Percentiles rank a stretch among this genome's conserved stretches.
phyloP scores from a whole-genome alignment of 2,113 vertebrate genomes.

The Mixornis gularis region DNA sequence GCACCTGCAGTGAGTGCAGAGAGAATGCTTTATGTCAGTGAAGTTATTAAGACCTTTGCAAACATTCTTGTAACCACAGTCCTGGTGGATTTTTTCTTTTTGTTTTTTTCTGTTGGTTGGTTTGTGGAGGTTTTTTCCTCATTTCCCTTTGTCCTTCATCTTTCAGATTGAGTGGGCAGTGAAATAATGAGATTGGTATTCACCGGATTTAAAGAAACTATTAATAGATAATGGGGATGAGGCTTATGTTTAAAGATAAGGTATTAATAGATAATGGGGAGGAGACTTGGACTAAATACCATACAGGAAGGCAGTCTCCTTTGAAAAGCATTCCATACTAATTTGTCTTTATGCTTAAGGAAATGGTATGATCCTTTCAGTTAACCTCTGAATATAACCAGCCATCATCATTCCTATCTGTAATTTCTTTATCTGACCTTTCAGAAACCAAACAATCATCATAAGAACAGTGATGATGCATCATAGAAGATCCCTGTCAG shows the following conservation, averaged over 20 bases:
- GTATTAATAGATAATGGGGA: not conserved
- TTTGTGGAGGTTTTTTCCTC: not conserved
- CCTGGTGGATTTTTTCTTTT: not conserved
- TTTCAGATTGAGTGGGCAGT: not conserved
- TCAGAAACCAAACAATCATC: not conserved
- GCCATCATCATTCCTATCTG: not conserved
- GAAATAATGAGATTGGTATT: not conserved
- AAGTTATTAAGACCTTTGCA: slow-evolving; percentile 21
- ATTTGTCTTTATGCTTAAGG: not conserved
- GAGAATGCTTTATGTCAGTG: slow-evolving; percentile 57
- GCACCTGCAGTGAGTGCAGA: slow-evolving; percentile 53
- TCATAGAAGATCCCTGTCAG: not conserved
- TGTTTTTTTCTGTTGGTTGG: not conserved
- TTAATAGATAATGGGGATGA: not conserved
- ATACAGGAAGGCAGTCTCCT: not conserved
- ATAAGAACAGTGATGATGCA: not conserved
- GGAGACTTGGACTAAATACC: not conserved
- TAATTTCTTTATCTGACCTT: not conserved
- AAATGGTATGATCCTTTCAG: not conserved
- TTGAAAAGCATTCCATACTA: not conserved
- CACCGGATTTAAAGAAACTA: not conserved
- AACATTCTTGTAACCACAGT: not conserved
- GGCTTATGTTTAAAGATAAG: not conserved
- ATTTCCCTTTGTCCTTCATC: not conserved
- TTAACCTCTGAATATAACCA: not conserved